phyloP scores from a whole-genome alignment of 2,113 vertebrate species.

The Morone chrysops region DNA sequence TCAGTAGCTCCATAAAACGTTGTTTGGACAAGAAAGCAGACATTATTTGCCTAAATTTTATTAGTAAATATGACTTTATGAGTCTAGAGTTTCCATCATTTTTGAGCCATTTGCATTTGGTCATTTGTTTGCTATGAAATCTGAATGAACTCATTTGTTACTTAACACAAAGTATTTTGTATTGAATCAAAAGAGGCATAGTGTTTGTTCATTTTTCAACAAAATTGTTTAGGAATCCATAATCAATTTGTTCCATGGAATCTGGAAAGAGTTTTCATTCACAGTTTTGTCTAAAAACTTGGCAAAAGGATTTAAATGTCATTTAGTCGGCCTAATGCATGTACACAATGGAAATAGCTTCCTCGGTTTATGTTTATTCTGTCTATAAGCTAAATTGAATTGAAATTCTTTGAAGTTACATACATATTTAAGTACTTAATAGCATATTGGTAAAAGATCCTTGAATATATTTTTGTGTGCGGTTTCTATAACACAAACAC shows the following conservation, averaged over 20 bases:
- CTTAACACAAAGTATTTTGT: conserved; percentile 25
- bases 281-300: conserved; percentile 28
- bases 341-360: neutral
- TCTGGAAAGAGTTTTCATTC: conserved; percentile 42
- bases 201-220: conserved; percentile 32
- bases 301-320: neutral
- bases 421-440: too few relatives aligned
- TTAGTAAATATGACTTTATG: conserved; percentile 65
- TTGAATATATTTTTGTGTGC: neutral
- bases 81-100: conserved; percentile 48
- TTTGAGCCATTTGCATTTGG: conserved; percentile 28
- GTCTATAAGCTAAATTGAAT: neutral
- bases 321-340: neutral
- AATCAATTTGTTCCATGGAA: conserved; percentile 32
- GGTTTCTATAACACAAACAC: neutral
- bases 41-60: conserved; percentile 47
- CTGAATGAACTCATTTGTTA: conserved; percentile 46
- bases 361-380: neutral
- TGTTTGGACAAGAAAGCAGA: conserved; percentile 60
- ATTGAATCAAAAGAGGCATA: conserved; percentile 31
- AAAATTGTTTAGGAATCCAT: conserved; percentile 43
- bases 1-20: conserved; percentile 46
- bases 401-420: too few relatives aligned
- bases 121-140: conserved; percentile 49
- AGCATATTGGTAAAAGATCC: too few relatives aligned